Percentiles rank a stretch among this genome's conserved stretches.
phyloP scores from a whole-genome alignment of 1,140 invertebrate genomes.

The Bradysia coprophila region DNA sequence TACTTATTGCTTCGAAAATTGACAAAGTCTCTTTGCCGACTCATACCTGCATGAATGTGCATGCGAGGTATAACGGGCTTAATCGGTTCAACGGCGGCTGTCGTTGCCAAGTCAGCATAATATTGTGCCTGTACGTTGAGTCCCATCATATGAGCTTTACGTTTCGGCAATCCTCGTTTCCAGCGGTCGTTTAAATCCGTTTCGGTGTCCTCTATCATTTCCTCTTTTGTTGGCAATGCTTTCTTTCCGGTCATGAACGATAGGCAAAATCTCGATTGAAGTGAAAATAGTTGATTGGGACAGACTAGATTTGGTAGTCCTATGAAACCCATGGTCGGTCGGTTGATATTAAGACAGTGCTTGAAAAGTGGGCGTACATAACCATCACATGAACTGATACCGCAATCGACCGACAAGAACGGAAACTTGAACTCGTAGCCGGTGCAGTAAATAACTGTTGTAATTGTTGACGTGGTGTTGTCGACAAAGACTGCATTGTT shows the following conservation, averaged over 20 bases:
- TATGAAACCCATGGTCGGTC: constrained; percentile 37
- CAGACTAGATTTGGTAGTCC: constrained; percentile 32
- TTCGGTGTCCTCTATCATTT: constrained; percentile 38
- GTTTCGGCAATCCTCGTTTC: constrained; percentile 25
- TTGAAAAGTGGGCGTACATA: constrained; percentile 39
- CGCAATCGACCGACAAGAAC: constrained; percentile 3
- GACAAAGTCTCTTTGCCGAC: constrained; percentile 23
- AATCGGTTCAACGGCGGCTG: constrained; percentile 28
- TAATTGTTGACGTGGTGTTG: constrained; percentile 33
- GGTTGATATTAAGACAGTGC: constrained; percentile 37
- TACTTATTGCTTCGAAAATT: constrained; percentile 25
- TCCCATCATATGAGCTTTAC: constrained; percentile 42
- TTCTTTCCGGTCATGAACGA: background rate
- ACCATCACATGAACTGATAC: constrained; percentile 26
- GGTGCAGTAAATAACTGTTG: constrained; percentile 29
- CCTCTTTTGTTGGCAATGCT: constrained; percentile 11
- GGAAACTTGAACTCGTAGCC: constrained; percentile 22
- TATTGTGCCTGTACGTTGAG: constrained; percentile 28
- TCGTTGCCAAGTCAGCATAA: constrained; percentile 33
- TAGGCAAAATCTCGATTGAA: constrained; percentile 27
- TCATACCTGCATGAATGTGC: constrained; percentile 26
- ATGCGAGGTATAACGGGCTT: constrained; percentile 31
- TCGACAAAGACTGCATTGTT: constrained; percentile 32
- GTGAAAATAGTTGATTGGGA: constrained; percentile 42
- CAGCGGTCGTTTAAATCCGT: constrained; percentile 26